A percentile compares a stretch with the other conserved stretches of the same genome.
These are phyloP conservation scores for Rallus limicola DNA, from an alignment of 2,113 vertebrate genomes.

Conservation along the genomic window DNA sequence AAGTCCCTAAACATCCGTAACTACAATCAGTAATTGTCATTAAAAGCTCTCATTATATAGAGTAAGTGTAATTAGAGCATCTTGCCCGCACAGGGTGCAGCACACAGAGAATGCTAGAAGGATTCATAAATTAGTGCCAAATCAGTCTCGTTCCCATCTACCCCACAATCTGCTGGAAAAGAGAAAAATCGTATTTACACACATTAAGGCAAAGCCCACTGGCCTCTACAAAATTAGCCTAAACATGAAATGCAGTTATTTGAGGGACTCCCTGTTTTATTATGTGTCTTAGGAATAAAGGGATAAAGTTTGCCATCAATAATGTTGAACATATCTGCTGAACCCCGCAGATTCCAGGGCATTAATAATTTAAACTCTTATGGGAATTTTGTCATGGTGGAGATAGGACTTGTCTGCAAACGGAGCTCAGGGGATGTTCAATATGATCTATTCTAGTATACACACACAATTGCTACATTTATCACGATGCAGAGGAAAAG, in stretches of 20 bases:
- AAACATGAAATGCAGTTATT: conserved; percentile 77
- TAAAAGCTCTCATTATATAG: conserved; percentile 75
- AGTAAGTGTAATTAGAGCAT: conserved; percentile 75
- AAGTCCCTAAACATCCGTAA: conserved; percentile 70
- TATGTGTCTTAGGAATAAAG: conserved; percentile 84
- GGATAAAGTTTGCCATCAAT: conserved; percentile 86
- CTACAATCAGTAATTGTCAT: conserved; percentile 78
- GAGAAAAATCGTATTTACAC: conserved; percentile 72
- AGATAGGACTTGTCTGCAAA: conserved; percentile 84
- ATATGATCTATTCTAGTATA: conserved; percentile 79
- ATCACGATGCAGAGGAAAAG: conserved; percentile 57
- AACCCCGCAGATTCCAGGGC: conserved; percentile 84
- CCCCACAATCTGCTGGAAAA: conserved; percentile 39
- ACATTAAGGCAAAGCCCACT: conserved; percentile 71
- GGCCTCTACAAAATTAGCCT: conserved; percentile 82
- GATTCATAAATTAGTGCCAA: conserved; percentile 78
- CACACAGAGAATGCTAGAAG: conserved; percentile 52
- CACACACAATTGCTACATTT: conserved; percentile 63
- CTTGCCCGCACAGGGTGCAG: conserved; percentile 65
- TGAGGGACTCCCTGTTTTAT: conserved; percentile 84
- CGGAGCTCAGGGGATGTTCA: conserved; percentile 80
- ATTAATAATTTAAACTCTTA: conserved; percentile 93
- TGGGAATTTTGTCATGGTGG: conserved; percentile 85
- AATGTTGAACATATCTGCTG: conserved; percentile 84
- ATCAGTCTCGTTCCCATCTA: conserved; percentile 71